Conservation (phyloP, 1,140 invertebrate genomes). For the Chymomyza costata region DNA sequence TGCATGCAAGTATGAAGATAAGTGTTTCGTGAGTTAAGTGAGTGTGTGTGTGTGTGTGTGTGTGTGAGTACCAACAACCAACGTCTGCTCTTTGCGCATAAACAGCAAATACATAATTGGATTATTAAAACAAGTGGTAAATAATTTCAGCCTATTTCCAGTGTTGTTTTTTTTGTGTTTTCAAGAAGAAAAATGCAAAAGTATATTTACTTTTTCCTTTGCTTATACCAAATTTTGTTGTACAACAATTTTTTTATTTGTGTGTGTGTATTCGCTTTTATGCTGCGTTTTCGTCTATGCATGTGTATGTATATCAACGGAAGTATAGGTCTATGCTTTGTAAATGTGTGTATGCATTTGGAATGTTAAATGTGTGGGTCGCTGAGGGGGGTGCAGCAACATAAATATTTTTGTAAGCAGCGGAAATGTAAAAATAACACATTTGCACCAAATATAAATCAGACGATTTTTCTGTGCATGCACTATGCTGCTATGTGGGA, state of each 20-base stretch:
- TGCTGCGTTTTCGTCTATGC: conserved; percentile 31
- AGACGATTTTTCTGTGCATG: too few species aligned
- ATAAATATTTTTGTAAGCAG: conserved; percentile 67
- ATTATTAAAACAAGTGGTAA: conserved; percentile 55
- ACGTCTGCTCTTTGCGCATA: too few species aligned
- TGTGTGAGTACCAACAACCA: conserved; percentile 21
- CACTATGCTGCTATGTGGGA: too few species aligned
- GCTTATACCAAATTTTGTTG: conserved; percentile 17
- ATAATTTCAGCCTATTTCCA: conserved; percentile 35
- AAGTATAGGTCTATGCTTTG: neutral
- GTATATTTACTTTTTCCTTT: conserved; percentile 18
- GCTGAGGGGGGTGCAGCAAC: conserved; percentile 5
- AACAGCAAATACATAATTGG: conserved; percentile 53
- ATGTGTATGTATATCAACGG: conserved; percentile 5
- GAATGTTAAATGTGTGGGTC: conserved; percentile 37
- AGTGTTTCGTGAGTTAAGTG: too few species aligned
- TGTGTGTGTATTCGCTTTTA: conserved; percentile 32
- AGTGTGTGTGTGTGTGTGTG: too few species aligned
- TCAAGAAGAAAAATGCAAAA: conserved; percentile 22
- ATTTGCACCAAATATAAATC: conserved; percentile 54
- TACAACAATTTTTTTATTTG: conserved; percentile 26
- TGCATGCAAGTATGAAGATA: too few species aligned
- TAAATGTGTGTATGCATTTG: conserved; percentile 16
- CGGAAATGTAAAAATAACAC: conserved; percentile 72
- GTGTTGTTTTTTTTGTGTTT: too few species aligned